Conservation (phyloP, 2,113 vertebrate genomes). For the Pseudolaguvia tuberculata region DNA sequence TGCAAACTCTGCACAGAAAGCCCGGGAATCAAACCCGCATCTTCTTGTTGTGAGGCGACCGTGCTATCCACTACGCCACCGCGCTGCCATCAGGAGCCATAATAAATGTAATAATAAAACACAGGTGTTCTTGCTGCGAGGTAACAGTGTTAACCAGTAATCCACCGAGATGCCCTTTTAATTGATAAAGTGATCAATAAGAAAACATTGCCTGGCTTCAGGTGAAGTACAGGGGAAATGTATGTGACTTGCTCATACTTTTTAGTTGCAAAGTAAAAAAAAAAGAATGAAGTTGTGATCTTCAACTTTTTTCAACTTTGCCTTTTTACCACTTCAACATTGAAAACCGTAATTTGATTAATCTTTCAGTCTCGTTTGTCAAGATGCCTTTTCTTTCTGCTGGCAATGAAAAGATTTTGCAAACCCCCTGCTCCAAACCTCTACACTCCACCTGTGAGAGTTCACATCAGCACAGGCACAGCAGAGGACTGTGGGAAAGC, state of each 20-base stretch:
- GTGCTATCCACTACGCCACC: no score
- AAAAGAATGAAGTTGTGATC: conserved; percentile 1
- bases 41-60: no score
- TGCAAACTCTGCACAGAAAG: no score
- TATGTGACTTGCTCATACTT: not conserved
- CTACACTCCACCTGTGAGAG: conserved; percentile 39
- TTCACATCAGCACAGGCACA: conserved; percentile 38
- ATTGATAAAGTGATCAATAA: no score
- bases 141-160: no score
- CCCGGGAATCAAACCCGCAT: no score
- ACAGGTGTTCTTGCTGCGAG: no score
- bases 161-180: no score
- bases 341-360: conserved; percentile 30
- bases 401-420: conserved; percentile 36
- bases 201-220: conserved; percentile 8
- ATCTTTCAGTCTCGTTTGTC: conserved; percentile 27
- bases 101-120: no score
- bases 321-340: conserved; percentile 25
- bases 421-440: conserved; percentile 35
- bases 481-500: conserved; percentile 37
- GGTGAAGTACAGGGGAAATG: conserved; percentile 10
- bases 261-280: not conserved
- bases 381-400: conserved; percentile 31
- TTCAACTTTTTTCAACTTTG: conserved; percentile 16
- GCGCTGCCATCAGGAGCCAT: no score